These are phyloP conservation scores for Panzeria rudis DNA, from an alignment of 2,888 invertebrate species.

Conservation along the genomic window DNA sequence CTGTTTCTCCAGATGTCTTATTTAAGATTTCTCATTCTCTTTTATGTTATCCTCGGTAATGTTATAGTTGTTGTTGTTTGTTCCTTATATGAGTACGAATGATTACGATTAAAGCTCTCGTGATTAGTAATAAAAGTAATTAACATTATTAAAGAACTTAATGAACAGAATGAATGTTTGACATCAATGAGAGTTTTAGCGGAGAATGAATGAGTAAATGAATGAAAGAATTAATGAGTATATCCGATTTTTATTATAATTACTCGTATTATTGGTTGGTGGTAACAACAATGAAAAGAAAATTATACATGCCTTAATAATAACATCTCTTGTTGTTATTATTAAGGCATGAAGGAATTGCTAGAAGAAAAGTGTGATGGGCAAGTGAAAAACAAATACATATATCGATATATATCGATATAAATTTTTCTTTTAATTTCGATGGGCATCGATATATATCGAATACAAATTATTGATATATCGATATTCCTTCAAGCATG, in stretches of 20 bases:
- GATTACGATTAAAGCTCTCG: slow-evolving; percentile 16
- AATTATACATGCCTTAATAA: slow-evolving; percentile 26
- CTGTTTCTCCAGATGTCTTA: slow-evolving; percentile 47
- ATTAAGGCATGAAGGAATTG: neutral
- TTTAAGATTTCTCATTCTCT: slow-evolving; percentile 15
- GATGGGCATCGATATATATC: too few species aligned
- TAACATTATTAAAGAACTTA: slow-evolving; percentile 67
- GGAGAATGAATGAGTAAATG: neutral
- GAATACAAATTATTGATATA: too few species aligned
- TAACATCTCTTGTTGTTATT: slow-evolving; percentile 14
- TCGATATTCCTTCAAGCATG: too few species aligned
- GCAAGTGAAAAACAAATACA: neutral
- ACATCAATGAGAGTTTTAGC: neutral
- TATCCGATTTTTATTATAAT: slow-evolving; percentile 63
- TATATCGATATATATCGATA: too few species aligned
- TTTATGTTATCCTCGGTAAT: neutral
- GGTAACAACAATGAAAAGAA: slow-evolving; percentile 4
- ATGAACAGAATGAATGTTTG: slow-evolving; percentile 54
- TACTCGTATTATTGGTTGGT: slow-evolving; percentile 32
- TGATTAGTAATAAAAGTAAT: slow-evolving; percentile 62
- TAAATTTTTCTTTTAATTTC: too few species aligned
- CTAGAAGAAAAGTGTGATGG: neutral
- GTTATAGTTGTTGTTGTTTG: neutral
- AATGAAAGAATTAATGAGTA: slow-evolving; percentile 40
- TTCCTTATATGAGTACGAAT: neutral